Percentiles rank a stretch among this genome's conserved stretches.
phyloP scores from a whole-genome alignment of 2,113 vertebrate genomes.

The Camelus bactrianus region DNA sequence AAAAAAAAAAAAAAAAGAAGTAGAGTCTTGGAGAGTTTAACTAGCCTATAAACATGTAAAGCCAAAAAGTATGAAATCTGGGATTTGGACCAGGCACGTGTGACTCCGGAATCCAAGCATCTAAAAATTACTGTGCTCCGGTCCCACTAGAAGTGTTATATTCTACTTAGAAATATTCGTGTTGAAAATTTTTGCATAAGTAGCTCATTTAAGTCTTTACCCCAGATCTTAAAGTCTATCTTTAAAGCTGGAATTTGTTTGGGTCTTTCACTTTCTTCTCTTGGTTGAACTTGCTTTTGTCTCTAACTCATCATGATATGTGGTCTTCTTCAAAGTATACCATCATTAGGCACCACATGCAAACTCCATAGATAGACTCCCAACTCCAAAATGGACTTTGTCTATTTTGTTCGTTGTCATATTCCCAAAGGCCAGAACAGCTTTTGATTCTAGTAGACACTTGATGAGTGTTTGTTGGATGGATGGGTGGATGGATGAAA shows the following conservation, averaged over 20 bases:
- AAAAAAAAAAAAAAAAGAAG: background rate
- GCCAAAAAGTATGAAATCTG: background rate
- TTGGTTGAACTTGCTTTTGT: conserved; percentile 46
- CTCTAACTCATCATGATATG: background rate
- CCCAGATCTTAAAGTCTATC: background rate
- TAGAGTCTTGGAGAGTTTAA: background rate
- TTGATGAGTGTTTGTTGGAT: background rate
- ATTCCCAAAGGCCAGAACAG: background rate
- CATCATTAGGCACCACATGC: background rate
- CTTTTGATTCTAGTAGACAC: background rate
- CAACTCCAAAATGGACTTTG: background rate
- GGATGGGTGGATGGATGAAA: background rate
- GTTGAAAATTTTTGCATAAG: background rate
- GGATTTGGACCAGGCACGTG: background rate
- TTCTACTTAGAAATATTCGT: background rate
- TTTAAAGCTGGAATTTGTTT: background rate
- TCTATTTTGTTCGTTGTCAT: background rate
- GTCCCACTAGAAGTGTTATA: background rate
- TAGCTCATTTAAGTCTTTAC: background rate
- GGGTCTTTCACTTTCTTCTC: background rate
- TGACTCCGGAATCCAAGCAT: background rate
- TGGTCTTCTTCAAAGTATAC: background rate
- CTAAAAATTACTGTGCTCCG: background rate
- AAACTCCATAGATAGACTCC: background rate
- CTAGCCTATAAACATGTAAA: background rate